Conservation (phyloP, 2,113 vertebrate genomes). For the Hemibagrus wyckioides region DNA sequence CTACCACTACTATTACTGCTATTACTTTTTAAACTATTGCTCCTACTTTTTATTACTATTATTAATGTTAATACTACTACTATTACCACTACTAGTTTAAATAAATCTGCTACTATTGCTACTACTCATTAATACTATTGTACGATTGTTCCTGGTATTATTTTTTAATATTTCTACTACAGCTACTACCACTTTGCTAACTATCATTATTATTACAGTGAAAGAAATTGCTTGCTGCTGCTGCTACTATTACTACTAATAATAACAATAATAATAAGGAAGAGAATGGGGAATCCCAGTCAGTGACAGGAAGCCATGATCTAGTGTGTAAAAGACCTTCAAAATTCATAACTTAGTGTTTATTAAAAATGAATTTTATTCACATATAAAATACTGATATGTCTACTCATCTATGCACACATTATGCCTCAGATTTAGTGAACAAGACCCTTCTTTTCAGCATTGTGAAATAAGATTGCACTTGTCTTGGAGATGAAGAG, state of each 20-base stretch:
- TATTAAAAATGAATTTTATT: background rate
- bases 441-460: background rate
- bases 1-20: background rate
- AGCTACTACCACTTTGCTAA: too few species aligned
- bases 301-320: background rate
- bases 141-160: too few species aligned
- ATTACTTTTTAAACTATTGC: background rate
- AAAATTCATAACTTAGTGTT: background rate
- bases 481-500: background rate
- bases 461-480: slow-evolving; percentile 2
- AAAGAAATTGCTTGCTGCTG: too few species aligned
- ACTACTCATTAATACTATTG: background rate
- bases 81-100: background rate
- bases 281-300: too few species aligned
- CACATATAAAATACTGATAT: background rate
- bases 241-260: too few species aligned
- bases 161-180: too few species aligned
- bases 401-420: background rate
- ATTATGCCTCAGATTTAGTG: background rate
- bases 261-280: too few species aligned
- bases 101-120: too few species aligned
- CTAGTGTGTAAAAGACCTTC: background rate
- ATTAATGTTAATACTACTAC: background rate
- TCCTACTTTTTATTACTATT: background rate
- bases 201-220: too few species aligned